phyloP scores from a whole-genome alignment of 2,797 vertebrate species.

The Rhinophrynus dorsalis region DNA sequence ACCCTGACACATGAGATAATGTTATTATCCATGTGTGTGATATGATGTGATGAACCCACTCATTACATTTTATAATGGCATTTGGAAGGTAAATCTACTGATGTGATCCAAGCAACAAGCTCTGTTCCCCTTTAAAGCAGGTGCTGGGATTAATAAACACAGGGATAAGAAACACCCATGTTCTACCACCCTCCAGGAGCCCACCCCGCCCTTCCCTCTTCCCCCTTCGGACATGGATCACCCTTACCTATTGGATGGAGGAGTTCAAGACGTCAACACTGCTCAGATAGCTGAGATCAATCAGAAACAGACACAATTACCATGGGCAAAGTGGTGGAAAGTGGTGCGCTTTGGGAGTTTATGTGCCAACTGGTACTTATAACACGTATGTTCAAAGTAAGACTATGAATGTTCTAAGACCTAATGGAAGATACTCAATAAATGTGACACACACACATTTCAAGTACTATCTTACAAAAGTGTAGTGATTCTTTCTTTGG shows the following conservation, averaged over 20 bases:
- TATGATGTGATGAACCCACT: background rate
- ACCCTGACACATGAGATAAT: background rate
- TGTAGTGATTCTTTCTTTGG: no score
- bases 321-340: slow-evolving; percentile 50
- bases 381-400: background rate
- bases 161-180: slow-evolving; percentile 80
- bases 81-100: background rate
- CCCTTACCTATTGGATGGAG: slow-evolving; percentile 99
- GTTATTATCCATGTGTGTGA: background rate
- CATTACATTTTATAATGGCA: background rate
- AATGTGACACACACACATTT: background rate
- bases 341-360: background rate
- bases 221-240: slow-evolving; percentile 95
- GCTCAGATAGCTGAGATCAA: slow-evolving; percentile 99
- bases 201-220: slow-evolving; percentile 81
- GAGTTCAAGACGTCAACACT: slow-evolving; percentile 99
- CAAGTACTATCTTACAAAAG: no score
- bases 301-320: slow-evolving; percentile 99
- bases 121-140: slow-evolving; percentile 97
- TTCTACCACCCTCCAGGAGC: slow-evolving; percentile 73
- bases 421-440: background rate
- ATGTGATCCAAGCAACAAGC: background rate
- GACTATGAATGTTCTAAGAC: background rate
- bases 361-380: background rate
- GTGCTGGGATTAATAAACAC: slow-evolving; percentile 80